These are phyloP conservation scores for Enteromius trimaculatus DNA, from an alignment of 2,797 vertebrate species.

Conservation along the genomic window DNA sequence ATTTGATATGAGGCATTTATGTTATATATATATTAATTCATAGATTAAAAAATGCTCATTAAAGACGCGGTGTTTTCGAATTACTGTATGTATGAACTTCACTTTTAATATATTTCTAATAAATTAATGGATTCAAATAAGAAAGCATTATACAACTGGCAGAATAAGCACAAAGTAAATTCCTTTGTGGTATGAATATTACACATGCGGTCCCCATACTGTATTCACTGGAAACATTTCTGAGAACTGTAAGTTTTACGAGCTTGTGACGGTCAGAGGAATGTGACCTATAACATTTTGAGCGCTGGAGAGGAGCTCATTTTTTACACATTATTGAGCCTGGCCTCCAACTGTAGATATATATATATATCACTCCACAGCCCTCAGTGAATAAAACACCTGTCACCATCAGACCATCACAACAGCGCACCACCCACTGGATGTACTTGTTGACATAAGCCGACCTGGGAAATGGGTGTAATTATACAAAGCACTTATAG, in stretches of 20 bases:
- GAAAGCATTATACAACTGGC: neutral
- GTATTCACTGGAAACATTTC: conserved; percentile 49
- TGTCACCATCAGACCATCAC: conserved; percentile 62
- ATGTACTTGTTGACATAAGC: conserved; percentile 51
- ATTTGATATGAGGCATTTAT: conserved; percentile 37
- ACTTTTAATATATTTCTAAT: neutral
- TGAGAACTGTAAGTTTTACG: conserved; percentile 60
- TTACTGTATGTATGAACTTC: neutral
- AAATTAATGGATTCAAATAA: neutral
- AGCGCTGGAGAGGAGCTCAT: conserved; percentile 54
- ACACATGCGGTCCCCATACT: conserved; percentile 24
- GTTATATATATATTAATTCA: neutral
- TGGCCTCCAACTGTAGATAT: conserved; percentile 26
- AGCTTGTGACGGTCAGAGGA: conserved; percentile 56
- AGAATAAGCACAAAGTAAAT: neutral
- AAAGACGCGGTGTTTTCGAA: neutral
- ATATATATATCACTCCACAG: conserved; percentile 33
- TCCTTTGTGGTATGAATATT: neutral
- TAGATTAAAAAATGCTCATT: neutral
- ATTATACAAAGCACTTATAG: conserved; percentile 60
- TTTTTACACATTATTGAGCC: conserved; percentile 55
- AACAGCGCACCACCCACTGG: conserved; percentile 39
- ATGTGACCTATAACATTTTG: conserved; percentile 63
- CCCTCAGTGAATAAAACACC: conserved; percentile 57
- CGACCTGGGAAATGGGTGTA: conserved; percentile 65